Base-by-base conservation (phyloP, 2,113 vertebrate genomes). In the Puffinus mauretanicus region DNA sequence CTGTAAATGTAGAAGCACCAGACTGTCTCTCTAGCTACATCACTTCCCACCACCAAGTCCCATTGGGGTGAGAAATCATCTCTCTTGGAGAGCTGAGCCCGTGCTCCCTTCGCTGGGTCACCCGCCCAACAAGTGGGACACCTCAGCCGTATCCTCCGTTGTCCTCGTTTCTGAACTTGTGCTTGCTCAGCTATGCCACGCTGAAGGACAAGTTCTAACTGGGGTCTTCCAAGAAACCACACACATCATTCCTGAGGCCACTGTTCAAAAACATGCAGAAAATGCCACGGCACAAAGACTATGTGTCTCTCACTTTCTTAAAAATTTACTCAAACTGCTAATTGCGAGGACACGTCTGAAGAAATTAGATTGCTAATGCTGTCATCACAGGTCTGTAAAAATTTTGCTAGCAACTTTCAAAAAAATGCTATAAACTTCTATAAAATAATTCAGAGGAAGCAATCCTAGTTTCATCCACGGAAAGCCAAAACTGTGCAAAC, bases 61-160 rank as follows among this genome's bases (percentile, higher is more conserved):
- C 42, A 40, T 24, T 27, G 16, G 7, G n/a, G 16, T 20, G n/a
- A 60, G 71, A 44, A 70, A 38, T 12, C 14, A 20, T 9, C 40
- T 49, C 34, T 57, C 30, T 8, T 4, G 15, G 24, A 38, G 51
- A 75, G 16, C 40, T 49, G 24, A 66, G 58, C 16, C 55, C 2
- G 0, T 7, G 12, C 30, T 54, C 36, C 27, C 32, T 61, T 27
- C 0, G 0, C 29, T 36, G 32, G 29, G 36, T 29, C 52, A 57
- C 40, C 64, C 72, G 16, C 75, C n/a, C 0, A 0, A 34, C 38
- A 71, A 10, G 13, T 9, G 8, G 46, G n/a, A 78, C n/a, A n/a
- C 25, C 34, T 57, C 40, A 36, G 24, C 22, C 4, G 0, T 25
- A 20, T 16, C 7, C 40, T 61, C 20, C 10, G 4, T 32, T 24